Percentiles rank a stretch among this genome's conserved stretches.
Conservation (phyloP, 2,797 vertebrate species). For the Phylloscopus collybita region DNA sequence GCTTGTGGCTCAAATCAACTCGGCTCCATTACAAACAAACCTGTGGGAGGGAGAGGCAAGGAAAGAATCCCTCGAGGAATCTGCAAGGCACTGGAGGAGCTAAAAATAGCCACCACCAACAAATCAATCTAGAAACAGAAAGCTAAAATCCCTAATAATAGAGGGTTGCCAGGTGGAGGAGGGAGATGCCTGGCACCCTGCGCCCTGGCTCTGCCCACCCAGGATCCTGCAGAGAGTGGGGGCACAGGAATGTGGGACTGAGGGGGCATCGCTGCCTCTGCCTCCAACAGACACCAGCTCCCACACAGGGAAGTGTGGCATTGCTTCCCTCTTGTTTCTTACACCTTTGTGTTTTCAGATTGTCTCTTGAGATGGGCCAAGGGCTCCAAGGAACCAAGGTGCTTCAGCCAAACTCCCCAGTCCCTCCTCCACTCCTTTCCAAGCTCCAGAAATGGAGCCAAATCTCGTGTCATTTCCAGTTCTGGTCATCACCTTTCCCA, state of each 20-base stretch:
- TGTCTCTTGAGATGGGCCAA: neutral
- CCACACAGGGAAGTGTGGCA: accelerated
- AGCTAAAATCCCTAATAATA: neutral
- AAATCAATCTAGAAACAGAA: conserved; percentile 32
- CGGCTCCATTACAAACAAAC: neutral
- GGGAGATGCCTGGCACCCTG: neutral
- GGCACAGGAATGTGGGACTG: neutral
- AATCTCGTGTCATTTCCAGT: neutral
- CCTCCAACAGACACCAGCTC: neutral
- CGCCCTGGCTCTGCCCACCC: accelerated
- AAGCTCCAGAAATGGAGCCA: neutral
- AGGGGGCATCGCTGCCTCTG: neutral
- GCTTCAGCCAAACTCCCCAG: neutral
- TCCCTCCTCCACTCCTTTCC: neutral
- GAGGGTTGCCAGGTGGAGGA: neutral
- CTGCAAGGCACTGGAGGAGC: neutral
- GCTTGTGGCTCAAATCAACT: neutral
- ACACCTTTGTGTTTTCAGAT: neutral
- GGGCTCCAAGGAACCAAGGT: neutral
- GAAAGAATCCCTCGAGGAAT: conserved; percentile 45
- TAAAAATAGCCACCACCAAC: conserved; percentile 39
- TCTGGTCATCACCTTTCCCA: neutral
- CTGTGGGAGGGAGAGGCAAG: conserved; percentile 33
- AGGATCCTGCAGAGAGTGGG: neutral
- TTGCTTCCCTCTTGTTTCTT: neutral